Conservation (phyloP, 2,888 invertebrate species). For the Chloromyia formosa region DNA sequence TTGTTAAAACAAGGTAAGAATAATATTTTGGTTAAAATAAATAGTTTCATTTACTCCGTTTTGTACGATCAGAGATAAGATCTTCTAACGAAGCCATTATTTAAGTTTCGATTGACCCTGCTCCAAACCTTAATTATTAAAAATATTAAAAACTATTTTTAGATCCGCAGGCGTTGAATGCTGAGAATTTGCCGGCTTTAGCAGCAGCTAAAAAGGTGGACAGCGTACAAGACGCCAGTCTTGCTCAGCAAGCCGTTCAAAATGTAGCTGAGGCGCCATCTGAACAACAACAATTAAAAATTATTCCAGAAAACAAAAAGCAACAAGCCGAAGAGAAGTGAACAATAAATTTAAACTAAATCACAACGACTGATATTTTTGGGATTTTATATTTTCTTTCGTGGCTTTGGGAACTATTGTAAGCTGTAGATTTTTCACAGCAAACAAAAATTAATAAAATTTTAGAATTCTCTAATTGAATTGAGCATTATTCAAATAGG, state of each 20-base stretch:
- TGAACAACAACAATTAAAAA: constrained; percentile 5
- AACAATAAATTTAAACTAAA: background rate
- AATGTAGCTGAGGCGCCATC: background rate
- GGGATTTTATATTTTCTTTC: constrained; percentile 6
- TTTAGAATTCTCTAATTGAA: too few species aligned
- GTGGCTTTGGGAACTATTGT: constrained; percentile 8
- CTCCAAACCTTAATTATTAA: background rate
- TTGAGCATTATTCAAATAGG: too few species aligned
- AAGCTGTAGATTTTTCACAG: background rate
- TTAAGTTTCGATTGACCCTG: too few species aligned
- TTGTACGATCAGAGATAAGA: too few species aligned
- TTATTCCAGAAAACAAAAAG: background rate
- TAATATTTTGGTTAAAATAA: too few species aligned
- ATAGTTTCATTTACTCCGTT: too few species aligned
- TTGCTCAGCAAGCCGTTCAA: background rate
- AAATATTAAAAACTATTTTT: background rate
- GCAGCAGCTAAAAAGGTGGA: background rate
- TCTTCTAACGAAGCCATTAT: too few species aligned
- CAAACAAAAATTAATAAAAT: too few species aligned
- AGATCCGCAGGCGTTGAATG: background rate
- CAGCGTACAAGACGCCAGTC: background rate
- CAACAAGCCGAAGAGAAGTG: background rate
- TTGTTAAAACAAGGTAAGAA: constrained; percentile 9
- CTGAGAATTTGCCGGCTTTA: background rate
- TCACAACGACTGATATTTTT: constrained; percentile 29